phyloP scores from a whole-genome alignment of 2,888 invertebrate genomes.

The Andrena minutula region DNA sequence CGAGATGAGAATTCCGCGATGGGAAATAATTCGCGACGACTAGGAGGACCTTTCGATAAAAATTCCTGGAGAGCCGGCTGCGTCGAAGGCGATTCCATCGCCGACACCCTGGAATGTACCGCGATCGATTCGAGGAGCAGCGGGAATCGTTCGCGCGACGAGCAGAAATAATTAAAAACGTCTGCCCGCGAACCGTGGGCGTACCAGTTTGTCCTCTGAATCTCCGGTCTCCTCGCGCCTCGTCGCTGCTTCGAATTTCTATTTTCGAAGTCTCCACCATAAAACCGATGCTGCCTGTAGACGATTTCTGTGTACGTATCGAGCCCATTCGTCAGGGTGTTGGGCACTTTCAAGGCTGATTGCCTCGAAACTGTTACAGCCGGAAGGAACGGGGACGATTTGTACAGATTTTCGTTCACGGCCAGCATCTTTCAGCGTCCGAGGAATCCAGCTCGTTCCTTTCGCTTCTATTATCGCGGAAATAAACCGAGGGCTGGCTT shows the following conservation, averaged over 20 bases:
- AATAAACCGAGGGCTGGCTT: conserved; percentile 49
- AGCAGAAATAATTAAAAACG: not conserved
- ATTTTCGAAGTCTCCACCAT: not conserved
- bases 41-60: conserved; percentile 59
- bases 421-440: conserved; percentile 8
- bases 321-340: too few species aligned
- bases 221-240: not conserved
- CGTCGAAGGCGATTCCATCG: conserved; percentile 43
- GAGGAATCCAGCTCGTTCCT: conserved; percentile 14
- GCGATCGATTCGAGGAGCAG: conserved; percentile 48
- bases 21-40: conserved; percentile 67
- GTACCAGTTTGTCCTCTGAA: not conserved
- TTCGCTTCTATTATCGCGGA: conserved; percentile 43
- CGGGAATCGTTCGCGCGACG: conserved; percentile 9
- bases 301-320: too few species aligned
- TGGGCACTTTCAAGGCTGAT: not conserved
- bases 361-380: not conserved
- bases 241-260: too few species aligned
- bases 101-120: conserved; percentile 48
- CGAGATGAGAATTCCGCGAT: conserved; percentile 70
- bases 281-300: too few species aligned
- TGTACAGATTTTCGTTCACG: not conserved
- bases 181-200: not conserved
- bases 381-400: not conserved
- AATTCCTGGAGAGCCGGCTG: conserved; percentile 58